These are phyloP conservation scores for Mohoua ochrocephala DNA, from an alignment of 2,113 vertebrate species.

Conservation along the genomic window DNA sequence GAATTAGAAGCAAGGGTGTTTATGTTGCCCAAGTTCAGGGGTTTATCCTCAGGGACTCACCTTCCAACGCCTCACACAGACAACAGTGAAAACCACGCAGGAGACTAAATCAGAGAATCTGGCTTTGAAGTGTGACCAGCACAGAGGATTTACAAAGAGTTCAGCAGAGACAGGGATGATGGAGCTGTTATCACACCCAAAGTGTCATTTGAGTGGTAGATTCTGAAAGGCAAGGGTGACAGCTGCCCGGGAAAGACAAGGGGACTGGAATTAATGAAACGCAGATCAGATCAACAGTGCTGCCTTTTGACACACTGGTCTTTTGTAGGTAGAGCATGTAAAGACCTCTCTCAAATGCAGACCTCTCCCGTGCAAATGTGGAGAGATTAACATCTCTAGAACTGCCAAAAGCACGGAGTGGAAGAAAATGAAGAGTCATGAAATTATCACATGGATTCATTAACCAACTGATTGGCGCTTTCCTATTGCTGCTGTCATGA, in stretches of 20 bases:
- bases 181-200: background rate
- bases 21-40: background rate
- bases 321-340: background rate
- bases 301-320: background rate
- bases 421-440: conserved; percentile 48
- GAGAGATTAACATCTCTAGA: conserved; percentile 43
- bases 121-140: background rate
- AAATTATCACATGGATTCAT: conserved; percentile 49
- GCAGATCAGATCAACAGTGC: background rate
- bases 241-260: background rate
- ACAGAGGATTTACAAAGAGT: background rate
- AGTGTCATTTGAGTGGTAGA: background rate
- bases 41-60: background rate
- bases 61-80: background rate
- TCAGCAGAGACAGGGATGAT: background rate
- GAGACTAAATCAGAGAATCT: background rate
- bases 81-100: background rate
- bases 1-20: background rate
- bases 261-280: background rate
- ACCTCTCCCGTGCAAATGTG: background rate
- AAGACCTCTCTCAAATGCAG: background rate
- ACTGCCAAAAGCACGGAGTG: conserved; percentile 23
- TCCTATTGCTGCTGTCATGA: conserved; percentile 38
- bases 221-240: background rate
- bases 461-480: conserved; percentile 43